Evolutionary conservation across 1,140 invertebrate genomes (phyloP).

Genomic region (Radopholus similis): DNA sequence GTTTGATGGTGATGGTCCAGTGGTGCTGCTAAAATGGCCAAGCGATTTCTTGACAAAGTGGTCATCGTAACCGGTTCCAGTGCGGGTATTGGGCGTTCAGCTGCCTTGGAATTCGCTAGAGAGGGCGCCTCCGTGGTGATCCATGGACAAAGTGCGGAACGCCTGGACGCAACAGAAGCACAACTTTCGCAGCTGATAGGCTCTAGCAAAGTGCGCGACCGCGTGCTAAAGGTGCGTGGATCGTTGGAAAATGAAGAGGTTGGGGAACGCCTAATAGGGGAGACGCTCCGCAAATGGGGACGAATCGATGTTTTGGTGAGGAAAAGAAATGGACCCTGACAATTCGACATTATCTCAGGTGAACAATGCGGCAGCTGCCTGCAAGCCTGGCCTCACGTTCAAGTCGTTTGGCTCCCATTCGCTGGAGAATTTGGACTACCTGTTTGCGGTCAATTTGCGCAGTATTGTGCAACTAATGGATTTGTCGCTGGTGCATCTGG

Average conservation of each 20-base stretch:
- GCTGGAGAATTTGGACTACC: conserved; percentile 25
- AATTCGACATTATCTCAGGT: background rate
- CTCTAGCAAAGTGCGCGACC: background rate
- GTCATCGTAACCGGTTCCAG: conserved; percentile 9
- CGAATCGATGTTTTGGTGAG: conserved; percentile 25
- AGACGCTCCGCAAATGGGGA: conserved; percentile 21
- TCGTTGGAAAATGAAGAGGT: conserved; percentile 23
- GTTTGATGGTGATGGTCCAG: too few relatives aligned
- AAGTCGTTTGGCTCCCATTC: conserved; percentile 8
- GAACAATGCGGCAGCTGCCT: conserved; percentile 21
- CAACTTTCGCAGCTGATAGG: too few relatives aligned
- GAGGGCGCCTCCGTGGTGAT: background rate
- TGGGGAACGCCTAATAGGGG: conserved; percentile 2
- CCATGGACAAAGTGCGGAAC: background rate
- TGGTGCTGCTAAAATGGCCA: too few relatives aligned
- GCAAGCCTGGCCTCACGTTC: conserved; percentile 1
- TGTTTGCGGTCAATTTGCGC: conserved; percentile 19
- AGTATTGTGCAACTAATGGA: conserved; percentile 31
- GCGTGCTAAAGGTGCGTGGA: conserved; percentile 8
- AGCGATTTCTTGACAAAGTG: conserved; percentile 7
- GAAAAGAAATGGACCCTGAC: background rate
- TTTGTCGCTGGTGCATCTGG: conserved; percentile 36
- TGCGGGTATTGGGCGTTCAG: background rate
- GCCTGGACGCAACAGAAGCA: conserved; percentile 9
- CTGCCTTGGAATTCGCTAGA: background rate